A percentile compares a stretch with the other conserved stretches of the same genome.
Evolutionary conservation across 2,113 vertebrate species (phyloP).

Genomic region (Rallus limicola): DNA sequence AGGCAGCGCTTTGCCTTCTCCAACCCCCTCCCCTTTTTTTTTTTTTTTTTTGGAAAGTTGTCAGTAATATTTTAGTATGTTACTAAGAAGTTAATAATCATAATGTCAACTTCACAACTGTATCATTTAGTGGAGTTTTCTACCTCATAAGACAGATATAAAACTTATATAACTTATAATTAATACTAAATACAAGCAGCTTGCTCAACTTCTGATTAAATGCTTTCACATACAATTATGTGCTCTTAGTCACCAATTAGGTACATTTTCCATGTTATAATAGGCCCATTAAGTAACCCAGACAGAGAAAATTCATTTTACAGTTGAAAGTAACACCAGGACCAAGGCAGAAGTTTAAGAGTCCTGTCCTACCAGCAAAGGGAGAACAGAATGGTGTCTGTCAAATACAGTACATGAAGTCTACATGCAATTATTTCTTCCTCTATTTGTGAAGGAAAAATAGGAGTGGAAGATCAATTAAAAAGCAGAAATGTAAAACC

Average conservation of each 20-base stretch:
- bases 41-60: background rate
- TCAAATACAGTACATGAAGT: background rate
- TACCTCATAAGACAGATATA: background rate
- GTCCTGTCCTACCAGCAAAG: background rate
- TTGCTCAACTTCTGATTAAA: background rate
- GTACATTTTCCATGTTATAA: background rate
- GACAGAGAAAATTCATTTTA: background rate
- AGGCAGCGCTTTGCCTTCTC: background rate
- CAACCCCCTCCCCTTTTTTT: fast-evolving
- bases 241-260: background rate
- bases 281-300: background rate
- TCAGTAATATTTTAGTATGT: background rate
- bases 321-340: background rate
- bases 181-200: background rate
- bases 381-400: background rate
- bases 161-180: background rate
- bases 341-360: background rate
- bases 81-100: background rate
- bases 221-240: background rate
- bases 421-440: background rate
- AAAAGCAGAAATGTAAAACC: conserved; percentile 46
- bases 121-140: background rate
- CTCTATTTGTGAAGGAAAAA: background rate
- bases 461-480: background rate
- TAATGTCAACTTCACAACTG: background rate